Base-by-base conservation (phyloP, 2,888 invertebrate species). In the Seira sanloemensis region DNA sequence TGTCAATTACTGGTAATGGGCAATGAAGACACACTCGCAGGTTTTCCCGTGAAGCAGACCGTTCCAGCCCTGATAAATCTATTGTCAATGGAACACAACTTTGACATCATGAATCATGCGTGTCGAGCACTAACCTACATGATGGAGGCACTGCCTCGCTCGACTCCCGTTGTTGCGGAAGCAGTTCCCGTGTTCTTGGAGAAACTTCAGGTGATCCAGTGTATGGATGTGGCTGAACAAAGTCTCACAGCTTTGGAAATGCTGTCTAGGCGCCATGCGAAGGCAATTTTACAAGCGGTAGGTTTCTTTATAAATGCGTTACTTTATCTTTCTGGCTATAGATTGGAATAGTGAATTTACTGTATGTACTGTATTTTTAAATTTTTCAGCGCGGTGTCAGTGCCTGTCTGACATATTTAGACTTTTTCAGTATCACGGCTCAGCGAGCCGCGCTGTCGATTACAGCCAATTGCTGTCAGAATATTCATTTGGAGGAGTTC, bases 211-310 rank as follows among this genome's bases (percentile, higher is more conserved):
- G 96, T 97, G 24, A 99, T 99, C 90, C 98, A 98, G 89, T 99
- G 99, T 91, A 99, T 99, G 97, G 99, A 99, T 92, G 99, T 99
- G 21, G 99, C 99, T 1, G 99, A 99, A 91, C 99, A 99, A 92
- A 97, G 98, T 88, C 93, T 99, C 86, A 98, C 98, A 2, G 99
- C 99, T 1, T 93, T 99, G 62, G 99, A 99, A 91, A 98, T 98
- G 95, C 93, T 99, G 73, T 99, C 98, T 0, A 93, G 98, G 16
- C 93, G 98, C 84, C 99, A 99, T 92, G 97, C 98, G 90, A 99
- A 99, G 92, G 95, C 97, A 62, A 99, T 99, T 89, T 92, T 99
- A 85, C 96, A 97, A 91, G 97, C 97, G 87, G 96, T 96, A 91
- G 93, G 94, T 91, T 21, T 18, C 50, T 71, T 27, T 37, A 37